Percentiles rank a stretch among this genome's conserved stretches.
Evolutionary conservation across 2,888 invertebrate genomes (phyloP).

Genomic region (Pantelozetes paolii): DNA sequence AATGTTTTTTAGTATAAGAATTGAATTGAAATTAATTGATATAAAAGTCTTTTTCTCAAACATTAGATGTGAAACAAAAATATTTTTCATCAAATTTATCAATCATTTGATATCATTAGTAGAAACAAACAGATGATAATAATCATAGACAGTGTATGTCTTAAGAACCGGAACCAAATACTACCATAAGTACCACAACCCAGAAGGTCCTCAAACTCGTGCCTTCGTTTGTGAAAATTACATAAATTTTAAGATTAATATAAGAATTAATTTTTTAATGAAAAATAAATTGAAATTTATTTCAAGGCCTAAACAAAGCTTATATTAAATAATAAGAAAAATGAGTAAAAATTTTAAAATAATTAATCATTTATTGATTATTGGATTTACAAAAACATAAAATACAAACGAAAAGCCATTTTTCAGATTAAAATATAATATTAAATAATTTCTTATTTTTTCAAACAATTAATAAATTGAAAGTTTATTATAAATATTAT

Average conservation of each 20-base stretch:
- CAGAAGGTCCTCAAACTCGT: constrained; percentile 17
- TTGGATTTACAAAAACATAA: too few species aligned
- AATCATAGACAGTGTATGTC: not conserved
- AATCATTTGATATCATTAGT: too few species aligned
- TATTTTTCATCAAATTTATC: not conserved
- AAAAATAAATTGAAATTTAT: not conserved
- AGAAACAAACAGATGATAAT: not conserved
- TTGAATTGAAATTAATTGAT: not conserved
- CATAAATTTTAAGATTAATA: not conserved
- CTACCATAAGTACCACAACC: constrained; percentile 9
- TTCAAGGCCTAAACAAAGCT: not conserved
- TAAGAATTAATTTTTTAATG: not conserved
- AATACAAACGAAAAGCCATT: constrained; percentile 7
- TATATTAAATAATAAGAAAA: not conserved
- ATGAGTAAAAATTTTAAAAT: not conserved
- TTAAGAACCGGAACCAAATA: constrained; percentile 17
- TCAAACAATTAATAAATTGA: not conserved
- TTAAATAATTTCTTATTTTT: constrained; percentile 26
- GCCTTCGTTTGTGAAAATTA: constrained; percentile 26
- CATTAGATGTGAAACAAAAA: not conserved
- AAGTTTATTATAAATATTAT: constrained; percentile 21
- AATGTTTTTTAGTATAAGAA: not conserved
- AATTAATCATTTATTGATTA: constrained; percentile 8
- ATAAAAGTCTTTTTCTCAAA: not conserved
- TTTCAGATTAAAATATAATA: constrained; percentile 4